Base-by-base conservation (phyloP, 2,113 vertebrate species). In the Cnemophilus loriae region DNA sequence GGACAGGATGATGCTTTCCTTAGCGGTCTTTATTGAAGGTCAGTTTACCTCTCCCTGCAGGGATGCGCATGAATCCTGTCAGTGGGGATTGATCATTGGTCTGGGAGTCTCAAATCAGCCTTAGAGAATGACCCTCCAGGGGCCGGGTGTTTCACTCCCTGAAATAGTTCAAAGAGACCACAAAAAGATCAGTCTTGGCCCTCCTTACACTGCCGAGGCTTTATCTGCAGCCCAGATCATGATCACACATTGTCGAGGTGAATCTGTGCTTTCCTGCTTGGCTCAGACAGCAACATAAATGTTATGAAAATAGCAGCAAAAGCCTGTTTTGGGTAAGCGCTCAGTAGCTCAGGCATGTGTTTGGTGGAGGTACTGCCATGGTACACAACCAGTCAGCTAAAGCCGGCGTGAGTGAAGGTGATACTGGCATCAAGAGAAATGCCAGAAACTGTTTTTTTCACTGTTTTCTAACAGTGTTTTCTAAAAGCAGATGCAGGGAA, bases 1-100 rank as follows among this genome's bases (percentile, higher is more conserved):
- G 93, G 98, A 98, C 88, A 98, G 98, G 71, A 74, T 99, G 95
- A 98, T 99, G 98, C 85, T 99, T 67, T 98, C 98, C 8, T 96
- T 99, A 13, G 99, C 99, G 50, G 99, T 99, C 87, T 99, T 99
- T 85, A 98, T 98, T 70, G 99, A 99, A 97, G 99, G 99, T 99
- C 91, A 96, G 97, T 94, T 77, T 55, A 11, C 11, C 16, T 63
- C 49, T 76, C 37, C n/a, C 33, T 47, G 46, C 17, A 47, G 69
- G 77, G 26, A 4, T 8, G 7, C 0, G 0, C 14, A 37, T 30
- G 83, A 35, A 47, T 44, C 20, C 57, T 20, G 35, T 6, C 39
- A 44, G 33, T 28, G 33, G 15, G 8, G 39, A 15, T 80, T 39
- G 18, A 16, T 27, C 49, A 37, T 33, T 50, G 53, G 53, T 12